Evolutionary conservation across 1,140 invertebrate species (phyloP), one percentile per base, ranked within the genome.

Genomic region (Nixonia krombeini): DNA sequence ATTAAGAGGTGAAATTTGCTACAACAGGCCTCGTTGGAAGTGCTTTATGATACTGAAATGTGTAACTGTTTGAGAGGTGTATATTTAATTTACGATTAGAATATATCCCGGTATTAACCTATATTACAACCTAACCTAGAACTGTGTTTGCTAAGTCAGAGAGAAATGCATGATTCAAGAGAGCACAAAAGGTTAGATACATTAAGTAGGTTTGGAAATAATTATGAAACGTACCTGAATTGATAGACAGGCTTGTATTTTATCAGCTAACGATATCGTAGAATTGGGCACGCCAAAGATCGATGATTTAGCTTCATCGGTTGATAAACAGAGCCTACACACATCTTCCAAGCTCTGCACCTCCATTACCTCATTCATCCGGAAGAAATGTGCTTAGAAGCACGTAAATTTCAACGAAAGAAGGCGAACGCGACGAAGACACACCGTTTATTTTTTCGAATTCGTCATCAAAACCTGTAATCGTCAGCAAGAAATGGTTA

Each of bases 301-400:
- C 41, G 82, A 80, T 6, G 78, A 78, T 18, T 74, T 83, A 53
- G 86, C 82, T 72, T 87, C 87, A 70, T 88, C 87, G 8, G 67
- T 64, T 67, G 87, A 86, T 71, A 90, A 86, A 82, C 89, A 90
- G 57, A 90, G 85, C 80, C 89, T 86, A 81, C 89, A 90, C 69
- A 88, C 86, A 79, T 72, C 73, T 49, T 84, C 74, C 26, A 83
- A 65, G 44, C 75, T 77, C 7, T 55, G 63, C 29, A 81, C 44
- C 28, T 81, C 82, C 7, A 76, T 74, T 17, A 78, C 67, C 35
- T 78, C 76, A 41, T 81, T 77, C 83, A 84, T 83, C 47, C 62
- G 76, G 5, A 15, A 3, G 21, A 33, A 49, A 41, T 29, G 31
- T 21, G 9, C 35, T 40, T 1, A 10, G 25, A 40, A 13, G 8